Evolutionary conservation across 2,888 invertebrate genomes (phyloP).

Genomic region (Lasioglossum marginatum): DNA sequence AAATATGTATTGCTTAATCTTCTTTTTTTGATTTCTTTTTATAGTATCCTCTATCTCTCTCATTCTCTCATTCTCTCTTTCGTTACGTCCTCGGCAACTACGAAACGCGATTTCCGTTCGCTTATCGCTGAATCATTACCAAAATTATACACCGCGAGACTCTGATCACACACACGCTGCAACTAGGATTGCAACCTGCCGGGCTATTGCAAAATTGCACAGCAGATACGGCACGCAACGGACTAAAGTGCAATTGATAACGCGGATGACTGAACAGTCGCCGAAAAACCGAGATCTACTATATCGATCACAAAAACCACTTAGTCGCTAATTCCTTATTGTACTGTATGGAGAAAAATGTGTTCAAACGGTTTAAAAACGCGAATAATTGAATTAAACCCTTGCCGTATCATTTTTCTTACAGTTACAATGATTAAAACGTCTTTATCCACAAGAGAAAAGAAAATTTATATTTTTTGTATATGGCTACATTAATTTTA

Average conservation of each 20-base stretch:
- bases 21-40: slow-evolving; percentile 39
- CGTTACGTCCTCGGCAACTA: neutral
- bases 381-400: neutral
- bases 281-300: neutral
- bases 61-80: neutral
- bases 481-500: too few relatives aligned
- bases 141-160: slow-evolving; percentile 21
- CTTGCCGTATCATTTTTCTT: too few relatives aligned
- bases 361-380: neutral
- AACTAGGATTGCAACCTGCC: slow-evolving; percentile 1
- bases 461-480: too few relatives aligned
- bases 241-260: neutral
- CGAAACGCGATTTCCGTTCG: slow-evolving; percentile 16
- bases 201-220: slow-evolving; percentile 22
- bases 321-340: neutral
- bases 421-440: too few relatives aligned
- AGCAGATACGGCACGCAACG: slow-evolving; percentile 4
- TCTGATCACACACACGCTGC: slow-evolving; percentile 13
- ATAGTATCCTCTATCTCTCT: slow-evolving; percentile 18
- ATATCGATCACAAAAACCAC: neutral
- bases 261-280: neutral
- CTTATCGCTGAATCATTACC: slow-evolving; percentile 11
- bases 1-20: slow-evolving; percentile 53
- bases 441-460: too few relatives aligned
- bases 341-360: slow-evolving; percentile 5